phyloP scores from a whole-genome alignment of 2,888 invertebrate genomes.

The Chymomyza fuscimana region DNA sequence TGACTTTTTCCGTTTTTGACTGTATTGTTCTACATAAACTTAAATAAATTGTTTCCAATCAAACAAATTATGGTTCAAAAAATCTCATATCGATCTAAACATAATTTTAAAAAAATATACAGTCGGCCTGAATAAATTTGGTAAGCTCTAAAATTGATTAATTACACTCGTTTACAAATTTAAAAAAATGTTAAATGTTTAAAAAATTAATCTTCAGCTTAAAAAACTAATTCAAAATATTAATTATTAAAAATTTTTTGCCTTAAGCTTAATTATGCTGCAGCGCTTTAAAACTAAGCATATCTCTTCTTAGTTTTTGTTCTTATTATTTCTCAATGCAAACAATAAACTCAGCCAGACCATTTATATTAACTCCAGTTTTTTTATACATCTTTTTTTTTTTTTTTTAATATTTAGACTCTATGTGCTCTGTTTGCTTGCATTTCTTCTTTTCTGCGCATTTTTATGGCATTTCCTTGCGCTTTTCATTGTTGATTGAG shows the following conservation, averaged over 20 bases:
- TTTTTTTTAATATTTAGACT: constrained; percentile 10
- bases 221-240: too few species aligned
- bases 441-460: constrained; percentile 4
- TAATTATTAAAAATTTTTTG: not conserved
- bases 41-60: too few species aligned
- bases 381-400: not conserved
- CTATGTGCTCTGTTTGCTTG: constrained; percentile 20
- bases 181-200: too few species aligned
- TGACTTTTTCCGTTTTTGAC: too few species aligned
- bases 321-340: not conserved
- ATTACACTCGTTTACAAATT: too few species aligned
- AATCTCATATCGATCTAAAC: too few species aligned
- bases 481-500: constrained; percentile 30
- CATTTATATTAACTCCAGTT: constrained; percentile 4
- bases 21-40: too few species aligned
- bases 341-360: not conserved
- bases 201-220: too few species aligned
- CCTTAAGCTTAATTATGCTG: not conserved
- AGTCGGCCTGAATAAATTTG: too few species aligned
- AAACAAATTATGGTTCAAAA: too few species aligned
- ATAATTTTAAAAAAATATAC: too few species aligned
- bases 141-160: too few species aligned
- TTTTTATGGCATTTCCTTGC: constrained; percentile 20
- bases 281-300: not conserved
- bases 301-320: not conserved